phyloP scores from a whole-genome alignment of 2,888 invertebrate genomes.

The Rotaria socialis region DNA sequence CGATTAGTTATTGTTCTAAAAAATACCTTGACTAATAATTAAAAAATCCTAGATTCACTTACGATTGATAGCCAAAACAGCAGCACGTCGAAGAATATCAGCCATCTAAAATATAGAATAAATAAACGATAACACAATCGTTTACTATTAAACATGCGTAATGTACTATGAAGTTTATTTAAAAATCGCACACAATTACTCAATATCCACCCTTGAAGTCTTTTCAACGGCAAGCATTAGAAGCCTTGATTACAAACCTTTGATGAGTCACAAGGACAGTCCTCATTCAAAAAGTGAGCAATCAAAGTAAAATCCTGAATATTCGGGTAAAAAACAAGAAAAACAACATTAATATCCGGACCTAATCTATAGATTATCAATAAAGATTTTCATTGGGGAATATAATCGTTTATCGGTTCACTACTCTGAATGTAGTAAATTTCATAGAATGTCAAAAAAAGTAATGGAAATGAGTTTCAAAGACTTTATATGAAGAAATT shows the following conservation, averaged over 20 bases:
- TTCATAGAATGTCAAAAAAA: not conserved
- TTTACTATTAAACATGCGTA: not conserved
- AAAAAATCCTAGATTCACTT: not conserved
- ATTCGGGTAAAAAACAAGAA: not conserved
- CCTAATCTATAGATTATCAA: not conserved
- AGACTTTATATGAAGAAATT: not conserved
- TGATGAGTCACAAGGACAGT: no score
- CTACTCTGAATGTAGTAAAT: not conserved
- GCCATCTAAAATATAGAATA: constrained; percentile 10
- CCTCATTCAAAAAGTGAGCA: not conserved
- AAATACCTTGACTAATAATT: not conserved
- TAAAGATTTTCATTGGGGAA: not conserved
- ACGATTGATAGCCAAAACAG: not conserved
- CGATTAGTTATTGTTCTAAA: no score
- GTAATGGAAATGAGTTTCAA: not conserved
- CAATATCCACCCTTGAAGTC: not conserved
- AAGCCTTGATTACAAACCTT: no score
- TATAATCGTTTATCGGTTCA: not conserved
- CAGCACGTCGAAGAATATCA: constrained; percentile 14
- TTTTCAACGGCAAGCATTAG: no score
- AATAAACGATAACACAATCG: not conserved
- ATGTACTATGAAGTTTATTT: no score
- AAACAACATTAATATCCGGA: not conserved
- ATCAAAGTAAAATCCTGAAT: not conserved
- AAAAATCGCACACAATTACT: not conserved